These are phyloP conservation scores for Bilobella aurantiaca DNA, from an alignment of 1,140 invertebrate species.

Conservation along the genomic window DNA sequence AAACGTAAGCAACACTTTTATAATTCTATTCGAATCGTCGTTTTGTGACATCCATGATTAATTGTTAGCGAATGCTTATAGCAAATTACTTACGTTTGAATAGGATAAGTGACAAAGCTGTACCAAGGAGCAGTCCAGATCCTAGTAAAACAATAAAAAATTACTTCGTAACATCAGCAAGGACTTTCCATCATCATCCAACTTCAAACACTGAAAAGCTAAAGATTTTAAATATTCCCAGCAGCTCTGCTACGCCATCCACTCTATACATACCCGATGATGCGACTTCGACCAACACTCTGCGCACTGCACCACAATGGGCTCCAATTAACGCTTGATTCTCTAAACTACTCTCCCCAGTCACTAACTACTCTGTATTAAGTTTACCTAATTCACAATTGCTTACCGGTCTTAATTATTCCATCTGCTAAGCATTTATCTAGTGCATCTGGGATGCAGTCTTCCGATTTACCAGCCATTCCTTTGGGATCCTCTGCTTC, in stretches of 20 bases:
- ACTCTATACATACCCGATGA: too few species aligned
- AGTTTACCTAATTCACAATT: too few species aligned
- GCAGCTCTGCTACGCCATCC: too few species aligned
- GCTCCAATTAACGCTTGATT: too few species aligned
- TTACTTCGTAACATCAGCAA: neutral
- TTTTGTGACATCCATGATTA: neutral
- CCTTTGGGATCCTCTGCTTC: too few species aligned
- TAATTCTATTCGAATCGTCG: neutral
- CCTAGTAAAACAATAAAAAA: neutral
- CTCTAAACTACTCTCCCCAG: too few species aligned
- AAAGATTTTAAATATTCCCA: too few species aligned
- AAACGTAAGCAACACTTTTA: neutral
- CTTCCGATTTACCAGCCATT: constrained; percentile 1
- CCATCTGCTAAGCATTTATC: neutral
- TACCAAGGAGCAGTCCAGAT: neutral
- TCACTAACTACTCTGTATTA: too few species aligned
- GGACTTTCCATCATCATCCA: neutral
- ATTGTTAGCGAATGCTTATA: neutral
- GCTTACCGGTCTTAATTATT: neutral
- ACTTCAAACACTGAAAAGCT: neutral
- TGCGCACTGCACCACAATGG: too few species aligned
- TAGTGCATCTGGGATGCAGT: neutral
- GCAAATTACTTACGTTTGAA: neutral
- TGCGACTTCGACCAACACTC: too few species aligned
- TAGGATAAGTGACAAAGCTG: neutral